Base-by-base conservation (phyloP, 1,140 invertebrate species). In the Tetraneura akinire region DNA sequence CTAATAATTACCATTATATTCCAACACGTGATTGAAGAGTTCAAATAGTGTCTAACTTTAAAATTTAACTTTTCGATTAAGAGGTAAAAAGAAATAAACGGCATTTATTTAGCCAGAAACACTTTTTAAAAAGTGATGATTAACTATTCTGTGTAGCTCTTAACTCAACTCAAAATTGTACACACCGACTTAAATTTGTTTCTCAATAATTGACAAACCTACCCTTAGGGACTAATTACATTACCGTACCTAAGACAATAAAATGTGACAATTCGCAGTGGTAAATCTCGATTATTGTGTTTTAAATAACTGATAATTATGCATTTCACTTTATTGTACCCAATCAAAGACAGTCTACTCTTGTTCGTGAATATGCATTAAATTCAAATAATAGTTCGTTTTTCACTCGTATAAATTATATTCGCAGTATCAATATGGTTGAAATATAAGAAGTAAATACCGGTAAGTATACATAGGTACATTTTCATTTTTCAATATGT, bases 231-330 rank as follows among this genome's bases (percentile, higher is more conserved):
- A 23, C 26, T 70, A 70, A 70, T 70, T 26, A 26, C 23, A n/a
- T 70, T 26, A 49, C 14, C 13, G n/a, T n/a, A n/a, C n/a, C 8
- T 70, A 18, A 9, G 0, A 18, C 23, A 23, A 49, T 2, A 18
- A 70, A 49, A 49, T 16, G 45, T 29, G 68, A 49, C 45, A 5
- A 26, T 2, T 49, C 10, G 21, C 21, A 42, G 42, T 45, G 64
- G 18, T 45, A 68, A 68, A 68, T 68, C 21, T 45, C 29, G 14
- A 68, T 68, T 23, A 68, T 68, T 23, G 14, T 0, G 13, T 45
- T 68, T 68, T 68, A 45, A 68, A 68, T 68, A 45, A 45, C 45
- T 68, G 37, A 68, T 45, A 68, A 13, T 45, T 21, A 1, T 66
- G 9, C 3, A 11, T 32, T 64, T 64, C 3, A 3, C 29, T 29